Conservation (phyloP, 2,888 invertebrate genomes). For the Nomada fabriciana region DNA sequence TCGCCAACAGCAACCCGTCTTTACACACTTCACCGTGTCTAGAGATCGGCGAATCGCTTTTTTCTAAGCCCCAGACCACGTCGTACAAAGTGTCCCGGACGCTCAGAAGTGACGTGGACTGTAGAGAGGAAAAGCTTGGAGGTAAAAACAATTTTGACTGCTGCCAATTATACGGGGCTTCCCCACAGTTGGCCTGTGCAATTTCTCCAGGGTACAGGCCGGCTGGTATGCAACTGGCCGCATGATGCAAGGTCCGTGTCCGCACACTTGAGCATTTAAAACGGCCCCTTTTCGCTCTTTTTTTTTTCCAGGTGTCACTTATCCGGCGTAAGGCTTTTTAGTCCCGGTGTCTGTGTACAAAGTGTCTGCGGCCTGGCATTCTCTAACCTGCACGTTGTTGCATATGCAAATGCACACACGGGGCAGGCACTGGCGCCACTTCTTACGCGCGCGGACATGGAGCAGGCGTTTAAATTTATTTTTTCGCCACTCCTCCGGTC, state of each 20-base stretch:
- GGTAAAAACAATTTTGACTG: conserved; percentile 6
- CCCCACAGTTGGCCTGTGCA: conserved; percentile 13
- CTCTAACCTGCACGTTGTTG: conserved; percentile 24
- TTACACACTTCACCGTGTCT: not conserved
- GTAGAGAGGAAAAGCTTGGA: no score
- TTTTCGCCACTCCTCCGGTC: conserved; percentile 40
- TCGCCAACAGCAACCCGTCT: not conserved
- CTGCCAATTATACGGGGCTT: conserved; percentile 27
- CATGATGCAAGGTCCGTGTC: conserved; percentile 19
- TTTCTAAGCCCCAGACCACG: not conserved
- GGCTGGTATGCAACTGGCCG: conserved; percentile 2
- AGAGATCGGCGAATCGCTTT: conserved; percentile 4
- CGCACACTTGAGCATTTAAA: conserved; percentile 62
- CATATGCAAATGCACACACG: conserved; percentile 45
- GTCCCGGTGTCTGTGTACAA: conserved; percentile 46
- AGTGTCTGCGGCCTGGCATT: conserved; percentile 44
- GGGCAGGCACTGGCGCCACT: conserved; percentile 6
- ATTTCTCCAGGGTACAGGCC: conserved; percentile 4
- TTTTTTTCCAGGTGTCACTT: conserved; percentile 58
- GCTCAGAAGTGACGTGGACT: no score
- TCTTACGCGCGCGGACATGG: conserved; percentile 32
- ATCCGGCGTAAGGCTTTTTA: conserved; percentile 61
- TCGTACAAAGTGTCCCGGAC: not conserved
- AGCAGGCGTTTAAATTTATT: conserved; percentile 60
- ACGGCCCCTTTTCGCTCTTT: conserved; percentile 48